These are phyloP conservation scores for Syngnathus scovelli DNA, from an alignment of 2,113 vertebrate species.

Conservation along the genomic window DNA sequence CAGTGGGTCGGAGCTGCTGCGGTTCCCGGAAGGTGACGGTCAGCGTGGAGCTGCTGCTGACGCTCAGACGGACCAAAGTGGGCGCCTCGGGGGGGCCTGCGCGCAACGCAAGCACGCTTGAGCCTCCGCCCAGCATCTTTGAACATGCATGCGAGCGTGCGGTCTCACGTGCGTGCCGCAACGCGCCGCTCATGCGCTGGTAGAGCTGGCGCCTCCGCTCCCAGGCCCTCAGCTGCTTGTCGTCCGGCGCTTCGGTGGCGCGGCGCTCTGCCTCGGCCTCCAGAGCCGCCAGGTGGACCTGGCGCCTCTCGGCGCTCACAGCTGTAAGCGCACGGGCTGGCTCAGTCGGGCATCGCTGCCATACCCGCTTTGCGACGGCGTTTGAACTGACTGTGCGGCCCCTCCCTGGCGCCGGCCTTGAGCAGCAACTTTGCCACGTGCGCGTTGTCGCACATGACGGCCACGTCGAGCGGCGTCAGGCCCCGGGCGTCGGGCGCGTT, in stretches of 20 bases:
- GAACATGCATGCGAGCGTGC: not conserved
- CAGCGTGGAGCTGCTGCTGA: constrained; percentile 85
- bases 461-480: constrained; percentile 86
- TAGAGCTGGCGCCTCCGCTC: constrained; percentile 89
- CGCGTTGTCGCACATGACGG: constrained; percentile 90
- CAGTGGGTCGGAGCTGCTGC: constrained; percentile 83
- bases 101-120: constrained; percentile 6
- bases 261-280: constrained; percentile 84
- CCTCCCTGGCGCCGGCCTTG: constrained; percentile 84
- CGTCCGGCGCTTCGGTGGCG: constrained; percentile 76
- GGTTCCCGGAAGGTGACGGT: constrained; percentile 94
- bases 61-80: constrained; percentile 81
- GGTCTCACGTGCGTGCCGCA: constrained; percentile 87
- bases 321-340: constrained; percentile 58
- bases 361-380: too few species aligned
- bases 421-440: constrained; percentile 88
- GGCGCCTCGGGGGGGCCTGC: constrained; percentile 88
- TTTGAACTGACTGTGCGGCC: constrained; percentile 86
- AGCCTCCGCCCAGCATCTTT: too few species aligned
- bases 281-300: constrained; percentile 75
- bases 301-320: constrained; percentile 79
- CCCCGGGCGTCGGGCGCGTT: constrained; percentile 92
- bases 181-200: constrained; percentile 85
- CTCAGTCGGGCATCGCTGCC: too few species aligned
- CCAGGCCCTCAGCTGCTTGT: constrained; percentile 88